These are phyloP conservation scores for Solenopsis invicta DNA, from an alignment of 1,140 invertebrate genomes.

Conservation along the genomic window DNA sequence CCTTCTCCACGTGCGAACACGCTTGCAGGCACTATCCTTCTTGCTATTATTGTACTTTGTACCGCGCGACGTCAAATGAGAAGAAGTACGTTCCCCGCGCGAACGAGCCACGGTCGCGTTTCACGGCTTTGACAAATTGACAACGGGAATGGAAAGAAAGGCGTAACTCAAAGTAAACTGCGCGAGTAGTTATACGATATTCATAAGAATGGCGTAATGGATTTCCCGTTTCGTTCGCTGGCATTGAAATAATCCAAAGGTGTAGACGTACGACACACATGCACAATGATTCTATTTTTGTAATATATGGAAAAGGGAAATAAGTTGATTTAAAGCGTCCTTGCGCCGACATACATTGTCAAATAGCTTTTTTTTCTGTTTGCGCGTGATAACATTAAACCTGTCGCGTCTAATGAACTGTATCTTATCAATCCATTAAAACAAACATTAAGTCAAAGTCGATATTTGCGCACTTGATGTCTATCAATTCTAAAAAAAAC, in stretches of 20 bases:
- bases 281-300: neutral
- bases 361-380: conserved; percentile 21
- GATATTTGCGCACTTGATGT: neutral
- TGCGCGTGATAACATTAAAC: neutral
- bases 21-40: conserved; percentile 18
- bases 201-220: conserved; percentile 25
- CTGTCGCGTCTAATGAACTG: neutral
- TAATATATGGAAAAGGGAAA: neutral
- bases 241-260: conserved; percentile 2
- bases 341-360: neutral
- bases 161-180: neutral
- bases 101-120: conserved; percentile 16
- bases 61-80: neutral
- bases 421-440: conserved; percentile 49
- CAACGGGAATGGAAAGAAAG: conserved; percentile 26
- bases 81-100: neutral
- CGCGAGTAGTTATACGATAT: conserved; percentile 20
- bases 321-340: conserved; percentile 30
- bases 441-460: conserved; percentile 13
- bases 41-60: conserved; percentile 5
- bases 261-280: neutral
- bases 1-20: conserved; percentile 52
- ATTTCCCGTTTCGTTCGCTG: conserved; percentile 24
- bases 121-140: conserved; percentile 47
- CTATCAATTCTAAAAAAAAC: conserved; percentile 5